These are phyloP conservation scores for Leptinotarsa tumamoca DNA, from an alignment of 2,888 invertebrate species.

Conservation along the genomic window DNA sequence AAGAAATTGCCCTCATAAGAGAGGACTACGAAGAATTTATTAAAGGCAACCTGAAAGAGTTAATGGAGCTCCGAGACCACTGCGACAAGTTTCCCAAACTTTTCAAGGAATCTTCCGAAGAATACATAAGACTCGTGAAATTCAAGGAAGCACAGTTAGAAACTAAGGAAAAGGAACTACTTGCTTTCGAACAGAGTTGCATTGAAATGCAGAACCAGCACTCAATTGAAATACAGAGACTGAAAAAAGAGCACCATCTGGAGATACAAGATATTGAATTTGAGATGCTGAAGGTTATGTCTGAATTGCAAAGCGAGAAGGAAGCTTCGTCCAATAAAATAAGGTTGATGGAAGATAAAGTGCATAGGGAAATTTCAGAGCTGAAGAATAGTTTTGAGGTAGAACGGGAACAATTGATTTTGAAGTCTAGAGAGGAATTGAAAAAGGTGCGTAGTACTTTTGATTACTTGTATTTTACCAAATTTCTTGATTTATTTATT, in stretches of 20 bases:
- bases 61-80: constrained; percentile 26
- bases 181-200: constrained; percentile 47
- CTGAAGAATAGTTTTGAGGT: constrained; percentile 58
- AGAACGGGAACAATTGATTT: constrained; percentile 55
- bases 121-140: constrained; percentile 35
- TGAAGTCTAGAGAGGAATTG: constrained; percentile 59
- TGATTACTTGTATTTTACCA: not conserved
- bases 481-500: too few relatives aligned
- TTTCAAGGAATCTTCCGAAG: constrained; percentile 24
- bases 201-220: constrained; percentile 48
- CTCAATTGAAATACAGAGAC: constrained; percentile 52
- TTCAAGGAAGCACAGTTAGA: constrained; percentile 38
- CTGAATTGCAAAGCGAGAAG: constrained; percentile 58
- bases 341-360: constrained; percentile 48
- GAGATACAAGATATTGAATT: constrained; percentile 60
- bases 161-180: constrained; percentile 47
- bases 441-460: constrained; percentile 51
- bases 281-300: constrained; percentile 59
- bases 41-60: constrained; percentile 25
- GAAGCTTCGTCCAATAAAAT: constrained; percentile 50
- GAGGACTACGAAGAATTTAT: constrained; percentile 44
- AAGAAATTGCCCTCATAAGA: constrained; percentile 43
- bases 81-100: constrained; percentile 23
- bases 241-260: constrained; percentile 54
- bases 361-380: constrained; percentile 49